Percentiles rank a stretch among this genome's conserved stretches.
These are phyloP conservation scores for Acromyrmex charruanus DNA, from an alignment of 1,140 invertebrate species.

Conservation along the genomic window DNA sequence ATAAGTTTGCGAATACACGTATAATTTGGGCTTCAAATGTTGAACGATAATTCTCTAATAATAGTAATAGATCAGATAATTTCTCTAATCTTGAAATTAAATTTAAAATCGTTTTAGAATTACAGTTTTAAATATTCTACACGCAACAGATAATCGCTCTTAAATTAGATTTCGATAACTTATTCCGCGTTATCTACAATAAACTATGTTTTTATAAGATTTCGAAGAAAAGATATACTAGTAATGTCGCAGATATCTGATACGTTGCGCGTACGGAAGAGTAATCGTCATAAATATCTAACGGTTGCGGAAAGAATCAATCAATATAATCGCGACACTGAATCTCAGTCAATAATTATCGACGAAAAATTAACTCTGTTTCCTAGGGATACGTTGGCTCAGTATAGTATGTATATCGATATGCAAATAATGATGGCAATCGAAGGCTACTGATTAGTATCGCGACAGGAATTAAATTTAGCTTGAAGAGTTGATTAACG, in stretches of 20 bases:
- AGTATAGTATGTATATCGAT: slow-evolving; percentile 13
- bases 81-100: not conserved
- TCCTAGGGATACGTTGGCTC: slow-evolving; percentile 16
- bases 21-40: not conserved
- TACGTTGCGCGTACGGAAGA: not conserved
- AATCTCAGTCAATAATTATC: slow-evolving; percentile 37
- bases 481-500: slow-evolving; percentile 17
- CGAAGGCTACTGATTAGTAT: slow-evolving; percentile 44
- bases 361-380: slow-evolving; percentile 18
- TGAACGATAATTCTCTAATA: not conserved
- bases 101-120: not conserved
- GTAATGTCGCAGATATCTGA: slow-evolving; percentile 10
- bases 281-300: slow-evolving; percentile 41
- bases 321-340: slow-evolving; percentile 26
- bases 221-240: not conserved
- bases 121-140: not conserved
- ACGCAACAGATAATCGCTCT: no score
- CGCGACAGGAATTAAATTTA: slow-evolving; percentile 29
- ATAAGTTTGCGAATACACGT: not conserved
- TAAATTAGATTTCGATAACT: no score
- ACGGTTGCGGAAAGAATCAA: slow-evolving; percentile 37
- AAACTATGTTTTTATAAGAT: not conserved
- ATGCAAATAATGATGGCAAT: slow-evolving; percentile 54
- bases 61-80: not conserved
- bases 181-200: not conserved